phyloP scores from a whole-genome alignment of 2,113 vertebrate genomes.

The Chaetorhynchus papuensis region DNA sequence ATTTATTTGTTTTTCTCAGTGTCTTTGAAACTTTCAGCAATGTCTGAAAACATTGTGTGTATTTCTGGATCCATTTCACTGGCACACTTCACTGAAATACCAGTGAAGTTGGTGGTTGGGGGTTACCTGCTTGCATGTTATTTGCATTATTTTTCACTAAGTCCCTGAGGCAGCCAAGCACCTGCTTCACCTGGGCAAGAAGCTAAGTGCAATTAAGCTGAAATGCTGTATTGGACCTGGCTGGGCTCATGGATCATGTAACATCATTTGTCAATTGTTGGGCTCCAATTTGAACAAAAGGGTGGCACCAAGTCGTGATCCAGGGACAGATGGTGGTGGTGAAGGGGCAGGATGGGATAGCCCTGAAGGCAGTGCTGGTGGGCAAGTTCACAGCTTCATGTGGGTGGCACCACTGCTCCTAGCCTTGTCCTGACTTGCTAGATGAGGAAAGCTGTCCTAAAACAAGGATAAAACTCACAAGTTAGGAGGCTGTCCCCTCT shows the following conservation, averaged over 20 bases:
- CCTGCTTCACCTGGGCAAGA: background rate
- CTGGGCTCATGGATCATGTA: background rate
- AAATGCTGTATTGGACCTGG: background rate
- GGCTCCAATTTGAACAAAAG: background rate
- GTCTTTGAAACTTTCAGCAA: background rate
- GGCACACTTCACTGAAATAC: background rate
- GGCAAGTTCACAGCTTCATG: background rate
- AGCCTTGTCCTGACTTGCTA: accelerated
- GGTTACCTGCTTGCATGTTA: background rate
- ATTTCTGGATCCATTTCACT: background rate
- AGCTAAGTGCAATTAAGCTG: background rate
- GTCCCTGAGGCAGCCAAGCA: background rate
- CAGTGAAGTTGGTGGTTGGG: background rate
- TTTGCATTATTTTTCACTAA: background rate
- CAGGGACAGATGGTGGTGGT: background rate
- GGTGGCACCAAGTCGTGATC: background rate
- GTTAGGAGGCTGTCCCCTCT: accelerated
- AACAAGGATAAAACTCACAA: background rate
- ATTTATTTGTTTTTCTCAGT: background rate
- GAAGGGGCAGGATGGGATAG: background rate
- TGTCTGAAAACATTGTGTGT: background rate
- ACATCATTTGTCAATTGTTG: background rate
- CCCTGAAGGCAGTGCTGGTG: background rate
- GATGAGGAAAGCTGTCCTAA: background rate
- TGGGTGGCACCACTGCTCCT: background rate